Percentiles rank a stretch among this genome's conserved stretches.
These are phyloP conservation scores for Todiramphus saurophagus DNA, from an alignment of 2,113 vertebrate genomes.

Conservation along the genomic window DNA sequence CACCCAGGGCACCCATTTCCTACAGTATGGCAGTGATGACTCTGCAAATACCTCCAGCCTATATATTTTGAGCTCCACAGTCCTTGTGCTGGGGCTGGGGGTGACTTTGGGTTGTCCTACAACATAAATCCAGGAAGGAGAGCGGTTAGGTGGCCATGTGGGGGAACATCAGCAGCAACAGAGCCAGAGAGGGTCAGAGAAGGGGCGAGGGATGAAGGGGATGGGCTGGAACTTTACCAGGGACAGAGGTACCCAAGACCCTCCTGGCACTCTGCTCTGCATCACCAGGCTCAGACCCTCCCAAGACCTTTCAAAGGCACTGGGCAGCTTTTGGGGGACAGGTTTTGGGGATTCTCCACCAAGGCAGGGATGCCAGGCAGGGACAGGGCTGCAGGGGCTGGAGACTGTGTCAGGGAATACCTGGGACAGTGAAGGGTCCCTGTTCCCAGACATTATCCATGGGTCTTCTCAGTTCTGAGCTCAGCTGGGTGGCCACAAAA, in stretches of 20 bases:
- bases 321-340: not conserved
- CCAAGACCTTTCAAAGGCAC: not conserved
- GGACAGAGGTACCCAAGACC: not conserved
- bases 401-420: not conserved
- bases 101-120: not conserved
- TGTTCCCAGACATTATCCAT: not conserved
- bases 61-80: not conserved
- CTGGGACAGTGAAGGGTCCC: not conserved
- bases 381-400: not conserved
- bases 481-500: not conserved
- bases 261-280: not conserved
- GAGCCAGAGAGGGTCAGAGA: not conserved
- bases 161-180: not conserved
- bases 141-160: not conserved
- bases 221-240: not conserved
- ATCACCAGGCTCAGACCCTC: not conserved
- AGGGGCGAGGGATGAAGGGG: not conserved
- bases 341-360: not conserved
- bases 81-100: not conserved
- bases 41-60: not conserved
- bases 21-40: not conserved
- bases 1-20: not conserved
- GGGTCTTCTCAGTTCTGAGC: not conserved
- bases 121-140: not conserved
- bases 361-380: not conserved